Conservation (phyloP, 2,797 vertebrate genomes). For the Danio albolineatus region DNA sequence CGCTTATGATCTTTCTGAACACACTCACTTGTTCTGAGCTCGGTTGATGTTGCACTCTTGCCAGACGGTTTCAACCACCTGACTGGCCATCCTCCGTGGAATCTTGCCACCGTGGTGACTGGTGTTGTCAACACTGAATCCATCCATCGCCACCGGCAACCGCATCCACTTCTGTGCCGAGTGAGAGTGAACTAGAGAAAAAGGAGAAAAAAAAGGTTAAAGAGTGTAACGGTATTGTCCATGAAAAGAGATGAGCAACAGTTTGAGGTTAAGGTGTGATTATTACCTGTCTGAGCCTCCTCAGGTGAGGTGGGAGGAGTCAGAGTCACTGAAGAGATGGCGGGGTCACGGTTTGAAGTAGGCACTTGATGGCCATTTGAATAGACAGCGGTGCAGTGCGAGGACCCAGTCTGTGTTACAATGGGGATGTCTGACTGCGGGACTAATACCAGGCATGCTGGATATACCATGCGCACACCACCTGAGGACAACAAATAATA, state of each 20-base stretch:
- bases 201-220: background rate
- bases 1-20: conserved; percentile 19
- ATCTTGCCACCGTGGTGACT: conserved; percentile 96
- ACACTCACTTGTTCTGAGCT: conserved; percentile 94
- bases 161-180: conserved; percentile 96
- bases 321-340: conserved; percentile 97
- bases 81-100: conserved; percentile 90
- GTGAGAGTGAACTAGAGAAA: conserved; percentile 88
- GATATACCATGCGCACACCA: conserved; percentile 97
- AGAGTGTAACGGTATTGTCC: background rate
- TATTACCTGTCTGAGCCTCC: conserved; percentile 92
- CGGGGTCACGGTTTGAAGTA: conserved; percentile 95
- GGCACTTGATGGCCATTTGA: conserved; percentile 97
- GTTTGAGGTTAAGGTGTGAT: background rate
- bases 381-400: conserved; percentile 92
- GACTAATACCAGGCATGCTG: conserved; percentile 93
- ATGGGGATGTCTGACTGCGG: conserved; percentile 94
- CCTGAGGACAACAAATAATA: conserved; percentile 75
- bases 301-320: conserved; percentile 97
- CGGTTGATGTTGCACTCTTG: conserved; percentile 98
- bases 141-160: conserved; percentile 86
- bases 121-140: conserved; percentile 89
- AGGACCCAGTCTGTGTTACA: conserved; percentile 87
- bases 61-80: conserved; percentile 95
- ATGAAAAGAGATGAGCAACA: background rate